Evolutionary conservation across 2,797 vertebrate species (phyloP).

Genomic region (Phataginus tricuspis): DNA sequence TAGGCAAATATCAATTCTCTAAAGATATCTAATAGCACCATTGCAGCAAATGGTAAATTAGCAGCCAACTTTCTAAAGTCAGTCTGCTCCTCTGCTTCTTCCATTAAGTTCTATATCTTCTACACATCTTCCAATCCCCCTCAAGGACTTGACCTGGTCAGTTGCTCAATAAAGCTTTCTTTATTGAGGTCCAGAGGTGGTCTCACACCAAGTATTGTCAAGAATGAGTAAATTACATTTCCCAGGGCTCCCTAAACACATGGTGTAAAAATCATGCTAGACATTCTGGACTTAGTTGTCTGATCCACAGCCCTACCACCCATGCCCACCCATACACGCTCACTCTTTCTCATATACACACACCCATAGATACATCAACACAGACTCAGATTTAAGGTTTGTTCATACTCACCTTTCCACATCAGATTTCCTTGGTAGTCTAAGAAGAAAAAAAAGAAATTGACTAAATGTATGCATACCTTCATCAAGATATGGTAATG

Average conservation of each 20-base stretch:
- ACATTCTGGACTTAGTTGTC: slow-evolving; percentile 23
- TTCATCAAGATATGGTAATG: slow-evolving; percentile 26
- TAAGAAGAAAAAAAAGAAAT: slow-evolving; percentile 76
- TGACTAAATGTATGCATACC: slow-evolving; percentile 60
- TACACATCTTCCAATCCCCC: slow-evolving; percentile 8
- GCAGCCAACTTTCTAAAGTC: slow-evolving; percentile 43
- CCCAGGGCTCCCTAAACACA: background rate
- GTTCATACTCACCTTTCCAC: slow-evolving; percentile 95
- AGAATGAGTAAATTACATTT: slow-evolving; percentile 32
- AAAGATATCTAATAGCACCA: slow-evolving; percentile 39
- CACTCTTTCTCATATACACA: background rate
- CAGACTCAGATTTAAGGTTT: background rate
- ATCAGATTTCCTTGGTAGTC: slow-evolving; percentile 98
- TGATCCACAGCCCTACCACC: background rate
- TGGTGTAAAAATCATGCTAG: background rate
- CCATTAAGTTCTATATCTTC: background rate
- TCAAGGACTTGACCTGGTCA: background rate
- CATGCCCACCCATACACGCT: background rate
- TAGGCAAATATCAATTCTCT: slow-evolving; percentile 45
- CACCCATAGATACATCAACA: background rate
- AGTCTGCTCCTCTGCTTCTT: slow-evolving; percentile 28
- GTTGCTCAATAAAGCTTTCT: slow-evolving; percentile 34
- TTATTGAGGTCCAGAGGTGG: background rate
- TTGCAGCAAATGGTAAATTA: slow-evolving; percentile 16
- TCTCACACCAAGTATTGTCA: slow-evolving; percentile 27